Base-by-base conservation (phyloP, 35 echinoderm and acorn worm genomes). In the Apostichopus japonicus region DNA sequence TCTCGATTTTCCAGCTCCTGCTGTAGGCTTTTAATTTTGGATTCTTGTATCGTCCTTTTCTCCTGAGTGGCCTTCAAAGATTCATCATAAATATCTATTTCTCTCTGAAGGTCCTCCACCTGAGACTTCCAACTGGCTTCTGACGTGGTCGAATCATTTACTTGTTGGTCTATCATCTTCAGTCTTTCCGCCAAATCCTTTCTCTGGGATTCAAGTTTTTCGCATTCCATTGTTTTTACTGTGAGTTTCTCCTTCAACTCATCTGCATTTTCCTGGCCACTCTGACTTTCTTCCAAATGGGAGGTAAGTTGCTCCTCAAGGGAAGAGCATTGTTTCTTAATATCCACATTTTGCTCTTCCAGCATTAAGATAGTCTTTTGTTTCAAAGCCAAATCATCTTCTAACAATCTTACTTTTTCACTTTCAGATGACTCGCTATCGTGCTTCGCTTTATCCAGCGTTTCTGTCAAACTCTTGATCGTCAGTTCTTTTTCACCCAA, bases 11-110 rank as follows among this genome's bases (percentile, higher is more conserved):
- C 84, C 6, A 91, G 54, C 55, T 91, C 76, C 53, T 91, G 70
- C 2, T 23, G 24, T 10, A 91, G 79, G 17, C 58, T 79, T 53
- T 77, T 79, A 77, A 79, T 91, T 22, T 91, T 91, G 22, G 90
- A 78, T 56, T 91, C 90, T 53, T 78, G 90, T 5, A n/a, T 17
- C 24, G 72, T 78, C 23, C 51, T 77, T 51, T 91, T 91, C 58
- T 91, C 90, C 54, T 91, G 90, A 23, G 73, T 56, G 53, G 53
- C 73, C 58, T 79, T 91, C 53, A 91, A 79, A 53, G 90, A 91
- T 79, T 91, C 90, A 58, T 91, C 90, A 79, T 91, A 91, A 91
- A 91, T 91, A 79, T 91, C 90, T 19, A 91, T 53, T 33, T 91
- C 90, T 24, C 80, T 91, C 80, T 84, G 88, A 19, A 94, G 70